Evolutionary conservation across 2,888 invertebrate species (phyloP).

Genomic region (Mimachlamys varia): DNA sequence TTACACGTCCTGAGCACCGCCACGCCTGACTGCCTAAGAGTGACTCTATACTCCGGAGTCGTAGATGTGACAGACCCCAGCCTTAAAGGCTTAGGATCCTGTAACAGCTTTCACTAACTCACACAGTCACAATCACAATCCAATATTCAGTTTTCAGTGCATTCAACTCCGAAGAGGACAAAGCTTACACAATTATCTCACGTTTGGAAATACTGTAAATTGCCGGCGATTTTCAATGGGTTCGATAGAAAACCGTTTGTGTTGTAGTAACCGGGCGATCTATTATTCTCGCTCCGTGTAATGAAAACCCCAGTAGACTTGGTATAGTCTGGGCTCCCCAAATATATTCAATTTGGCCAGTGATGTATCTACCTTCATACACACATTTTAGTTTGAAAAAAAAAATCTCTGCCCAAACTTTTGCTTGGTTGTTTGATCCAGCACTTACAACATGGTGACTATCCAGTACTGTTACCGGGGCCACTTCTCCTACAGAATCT

Average conservation of each 20-base stretch:
- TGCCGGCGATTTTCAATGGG: constrained; percentile 41
- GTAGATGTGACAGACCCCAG: constrained; percentile 20
- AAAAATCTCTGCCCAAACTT: background rate
- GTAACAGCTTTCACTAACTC: constrained; percentile 44
- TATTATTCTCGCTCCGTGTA: constrained; percentile 1
- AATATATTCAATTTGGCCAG: constrained; percentile 28
- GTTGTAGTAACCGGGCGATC: constrained; percentile 27
- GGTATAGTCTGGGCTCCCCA: constrained; percentile 11
- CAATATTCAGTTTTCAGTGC: constrained; percentile 45
- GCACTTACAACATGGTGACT: constrained; percentile 10
- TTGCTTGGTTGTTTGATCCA: background rate
- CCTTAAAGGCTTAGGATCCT: background rate
- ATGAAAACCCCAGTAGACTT: constrained; percentile 25
- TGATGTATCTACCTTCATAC: constrained; percentile 11
- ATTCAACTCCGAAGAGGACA: constrained; percentile 43
- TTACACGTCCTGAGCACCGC: constrained; percentile 34
- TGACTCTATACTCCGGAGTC: background rate
- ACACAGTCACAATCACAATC: constrained; percentile 37
- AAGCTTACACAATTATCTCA: constrained; percentile 48
- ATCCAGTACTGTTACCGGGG: background rate
- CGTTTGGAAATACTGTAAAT: constrained; percentile 49
- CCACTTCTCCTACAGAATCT: background rate
- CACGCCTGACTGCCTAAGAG: constrained; percentile 32
- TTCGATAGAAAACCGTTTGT: constrained; percentile 36
- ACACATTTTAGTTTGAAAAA: constrained; percentile 30